A percentile compares a stretch with the other conserved stretches of the same genome.
Conservation (phyloP, 2,888 invertebrate species). For the Epistrophe grossulariae region DNA sequence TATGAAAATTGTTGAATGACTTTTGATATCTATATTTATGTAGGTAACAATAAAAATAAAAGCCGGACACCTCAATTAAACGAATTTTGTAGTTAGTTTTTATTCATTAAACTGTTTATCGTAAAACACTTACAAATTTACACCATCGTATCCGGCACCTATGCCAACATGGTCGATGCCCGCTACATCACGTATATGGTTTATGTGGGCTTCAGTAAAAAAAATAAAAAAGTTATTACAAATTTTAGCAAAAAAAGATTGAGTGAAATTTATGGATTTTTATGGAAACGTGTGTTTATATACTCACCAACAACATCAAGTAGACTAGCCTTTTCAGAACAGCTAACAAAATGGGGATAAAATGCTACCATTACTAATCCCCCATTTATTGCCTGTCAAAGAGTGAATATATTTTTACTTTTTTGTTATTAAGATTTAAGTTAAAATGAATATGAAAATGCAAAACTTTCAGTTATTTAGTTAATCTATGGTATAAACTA, state of each 20-base stretch:
- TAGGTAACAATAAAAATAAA: not conserved
- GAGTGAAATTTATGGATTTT: not conserved
- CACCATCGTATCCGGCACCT: conserved; percentile 95
- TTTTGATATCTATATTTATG: conserved; percentile 30
- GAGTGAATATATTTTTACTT: conserved; percentile 1
- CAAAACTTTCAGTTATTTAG: not conserved
- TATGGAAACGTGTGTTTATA: not conserved
- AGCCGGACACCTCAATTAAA: not conserved
- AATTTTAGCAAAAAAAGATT: not conserved
- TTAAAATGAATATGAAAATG: not conserved
- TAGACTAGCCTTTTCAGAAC: conserved; percentile 86
- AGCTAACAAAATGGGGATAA: conserved; percentile 86
- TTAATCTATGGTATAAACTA: not conserved
- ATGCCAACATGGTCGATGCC: conserved; percentile 95
- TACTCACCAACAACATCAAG: conserved; percentile 86
- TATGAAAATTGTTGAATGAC: conserved; percentile 46
- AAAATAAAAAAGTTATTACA: conserved; percentile 3
- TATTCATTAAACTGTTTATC: conserved; percentile 25
- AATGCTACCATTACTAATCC: conserved; percentile 89
- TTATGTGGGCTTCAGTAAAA: conserved; percentile 90
- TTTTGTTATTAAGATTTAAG: conserved; percentile 1
- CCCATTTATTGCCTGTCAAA: conserved; percentile 85
- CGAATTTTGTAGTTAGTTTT: not conserved
- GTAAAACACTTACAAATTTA: conserved; percentile 91
- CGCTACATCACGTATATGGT: conserved; percentile 93